phyloP scores from a whole-genome alignment of 2,797 vertebrate species.

The Pantherophis alleghaniensis region DNA sequence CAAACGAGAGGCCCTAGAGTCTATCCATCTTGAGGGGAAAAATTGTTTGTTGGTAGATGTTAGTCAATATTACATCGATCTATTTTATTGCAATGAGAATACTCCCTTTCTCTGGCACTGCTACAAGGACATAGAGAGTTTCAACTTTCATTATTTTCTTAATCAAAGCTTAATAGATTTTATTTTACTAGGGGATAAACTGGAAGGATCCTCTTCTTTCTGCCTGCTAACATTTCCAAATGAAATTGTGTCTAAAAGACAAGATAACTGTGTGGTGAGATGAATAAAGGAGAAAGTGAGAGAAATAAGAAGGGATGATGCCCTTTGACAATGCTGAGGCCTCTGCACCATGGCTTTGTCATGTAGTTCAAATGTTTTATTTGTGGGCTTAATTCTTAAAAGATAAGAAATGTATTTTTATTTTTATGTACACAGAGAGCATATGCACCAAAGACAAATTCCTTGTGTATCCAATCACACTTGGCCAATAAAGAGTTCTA shows the following conservation, averaged over 20 bases:
- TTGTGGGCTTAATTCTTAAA: not conserved
- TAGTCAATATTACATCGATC: not conserved
- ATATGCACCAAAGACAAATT: too few species aligned
- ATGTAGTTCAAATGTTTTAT: too few species aligned
- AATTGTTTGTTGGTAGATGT: not conserved
- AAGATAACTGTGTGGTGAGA: not conserved
- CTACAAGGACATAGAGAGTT: not conserved
- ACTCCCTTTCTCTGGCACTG: not conserved
- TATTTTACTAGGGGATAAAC: not conserved
- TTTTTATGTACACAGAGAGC: too few species aligned
- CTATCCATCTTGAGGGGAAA: not conserved
- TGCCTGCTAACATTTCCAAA: not conserved
- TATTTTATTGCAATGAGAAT: not conserved
- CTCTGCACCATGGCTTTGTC: not conserved
- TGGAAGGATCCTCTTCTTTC: not conserved
- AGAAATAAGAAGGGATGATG: not conserved
- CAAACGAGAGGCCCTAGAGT: not conserved
- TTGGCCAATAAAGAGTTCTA: too few species aligned
- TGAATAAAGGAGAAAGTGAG: not conserved
- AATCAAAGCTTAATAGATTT: not conserved
- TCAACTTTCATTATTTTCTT: not conserved
- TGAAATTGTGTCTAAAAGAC: not conserved
- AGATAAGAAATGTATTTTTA: not conserved
- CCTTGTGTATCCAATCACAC: too few species aligned
- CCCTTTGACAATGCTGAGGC: not conserved